Conservation (phyloP, 1,140 invertebrate genomes). For the Scaptodrosophila lebanonensis region DNA sequence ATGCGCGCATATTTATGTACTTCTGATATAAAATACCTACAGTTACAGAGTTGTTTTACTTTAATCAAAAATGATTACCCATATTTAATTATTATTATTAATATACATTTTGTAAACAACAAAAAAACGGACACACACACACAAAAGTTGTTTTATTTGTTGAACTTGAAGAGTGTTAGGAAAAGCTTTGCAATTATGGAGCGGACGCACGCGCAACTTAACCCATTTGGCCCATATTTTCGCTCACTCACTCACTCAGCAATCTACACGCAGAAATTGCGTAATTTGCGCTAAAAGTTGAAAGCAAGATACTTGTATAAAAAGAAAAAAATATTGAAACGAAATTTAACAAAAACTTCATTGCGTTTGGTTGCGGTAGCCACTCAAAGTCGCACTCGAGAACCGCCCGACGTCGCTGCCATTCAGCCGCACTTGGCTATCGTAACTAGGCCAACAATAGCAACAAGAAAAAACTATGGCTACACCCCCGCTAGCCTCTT, state of each 20-base stretch:
- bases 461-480: slow-evolving; percentile 12
- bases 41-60: slow-evolving; percentile 15
- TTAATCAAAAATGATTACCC: slow-evolving; percentile 17
- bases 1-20: slow-evolving; percentile 1
- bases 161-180: slow-evolving; percentile 59
- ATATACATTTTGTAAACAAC: slow-evolving; percentile 12
- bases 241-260: background rate
- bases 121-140: slow-evolving; percentile 5
- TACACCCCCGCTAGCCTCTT: background rate
- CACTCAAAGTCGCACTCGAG: slow-evolving; percentile 50
- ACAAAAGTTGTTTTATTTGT: slow-evolving; percentile 12
- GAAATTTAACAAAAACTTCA: no score
- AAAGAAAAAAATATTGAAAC: background rate
- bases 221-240: no score
- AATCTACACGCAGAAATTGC: slow-evolving; percentile 36
- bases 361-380: no score
- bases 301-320: slow-evolving; percentile 39
- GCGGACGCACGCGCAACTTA: no score
- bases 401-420: no score
- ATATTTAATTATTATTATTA: slow-evolving; percentile 3
- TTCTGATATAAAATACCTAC: slow-evolving; percentile 28
- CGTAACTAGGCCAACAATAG: slow-evolving; percentile 66
- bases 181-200: no score
- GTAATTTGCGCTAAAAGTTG: slow-evolving; percentile 45
- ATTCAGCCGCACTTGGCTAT: no score